Evolutionary conservation across 2,888 invertebrate species (phyloP), one percentile per base, ranked within the genome.

Genomic region (Drosophila mulleri): DNA sequence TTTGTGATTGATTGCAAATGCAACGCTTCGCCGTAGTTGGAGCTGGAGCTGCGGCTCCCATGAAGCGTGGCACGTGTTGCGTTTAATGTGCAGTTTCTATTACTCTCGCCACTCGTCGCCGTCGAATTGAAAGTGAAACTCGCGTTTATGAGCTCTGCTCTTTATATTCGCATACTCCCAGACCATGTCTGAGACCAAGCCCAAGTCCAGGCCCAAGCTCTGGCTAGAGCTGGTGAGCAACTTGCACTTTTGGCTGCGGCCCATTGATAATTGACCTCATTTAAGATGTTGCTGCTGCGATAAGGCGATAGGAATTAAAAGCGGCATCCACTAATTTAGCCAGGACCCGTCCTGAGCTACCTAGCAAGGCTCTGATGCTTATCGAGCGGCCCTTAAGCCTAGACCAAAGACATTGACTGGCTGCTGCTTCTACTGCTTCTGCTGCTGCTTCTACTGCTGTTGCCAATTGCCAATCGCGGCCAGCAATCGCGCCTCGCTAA

Each of bases 61-160:
- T 90, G 79, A 90, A 88, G 87, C 91, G 87, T 90, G 88, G 78
- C 83, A 78, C 83, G 80, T 88, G 90, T 88, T 90, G 73, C 81
- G 74, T 89, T 90, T 88, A 86, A 88, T 91, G 89, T 88, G 80
- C 89, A 90, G 86, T 91, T 89, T 82, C 84, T 84, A 89, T 89
- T 89, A 88, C 90, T 89, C 88, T 84, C 85, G 85, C 88, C 74
- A 47, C 69, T 48, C 48, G 57, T 53, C 58, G 53, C 29, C 63
- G 37, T 59, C 67, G 80, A 70, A 75, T 72, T 78, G 85, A 90
- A 86, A 86, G 85, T 86, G 90, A 88, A 90, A 86, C 84, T 89
- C 75, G 67, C 56, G 68, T 78, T 86, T 86, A 86, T 83, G 90
- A 85, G 82, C 76, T 71, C 61, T 9, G 54, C 75, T 66, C 37